Evolutionary conservation across 2,888 invertebrate species (phyloP).

Genomic region (Orthonychiurus folsomi): DNA sequence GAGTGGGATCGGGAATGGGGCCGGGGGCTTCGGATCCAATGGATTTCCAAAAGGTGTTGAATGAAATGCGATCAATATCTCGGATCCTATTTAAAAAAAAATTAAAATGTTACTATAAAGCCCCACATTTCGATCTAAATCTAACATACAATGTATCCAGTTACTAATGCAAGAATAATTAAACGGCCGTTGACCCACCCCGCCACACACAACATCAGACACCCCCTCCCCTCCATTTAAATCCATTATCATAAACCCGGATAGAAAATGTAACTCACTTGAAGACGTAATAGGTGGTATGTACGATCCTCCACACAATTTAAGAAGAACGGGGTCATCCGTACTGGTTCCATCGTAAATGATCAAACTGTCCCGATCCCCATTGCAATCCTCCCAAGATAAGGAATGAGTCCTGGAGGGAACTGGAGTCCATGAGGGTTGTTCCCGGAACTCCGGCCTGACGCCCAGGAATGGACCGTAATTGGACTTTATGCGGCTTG

Average conservation of each 20-base stretch:
- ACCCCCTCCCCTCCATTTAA: too few species aligned
- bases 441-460: constrained; percentile 9
- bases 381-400: constrained; percentile 72
- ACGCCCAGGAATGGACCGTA: constrained; percentile 48
- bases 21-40: constrained; percentile 48
- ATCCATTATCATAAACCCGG: too few species aligned
- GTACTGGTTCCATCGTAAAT: constrained; percentile 76
- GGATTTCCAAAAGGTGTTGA: constrained; percentile 77
- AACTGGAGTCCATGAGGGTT: background rate
- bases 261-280: too few species aligned
- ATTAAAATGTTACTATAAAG: background rate
- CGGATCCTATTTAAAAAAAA: constrained; percentile 48
- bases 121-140: too few species aligned
- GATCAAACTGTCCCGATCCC: constrained; percentile 62
- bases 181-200: too few species aligned
- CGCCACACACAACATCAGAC: too few species aligned
- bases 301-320: constrained; percentile 71
- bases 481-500: constrained; percentile 62
- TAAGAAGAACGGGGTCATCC: constrained; percentile 71
- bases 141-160: too few species aligned
- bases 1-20: constrained; percentile 45
- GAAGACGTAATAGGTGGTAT: constrained; percentile 66
- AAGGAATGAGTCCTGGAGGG: constrained; percentile 28
- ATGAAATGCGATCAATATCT: constrained; percentile 79
- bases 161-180: too few species aligned